Conservation (phyloP, 2,113 vertebrate genomes). For the Probosciger aterrimus region DNA sequence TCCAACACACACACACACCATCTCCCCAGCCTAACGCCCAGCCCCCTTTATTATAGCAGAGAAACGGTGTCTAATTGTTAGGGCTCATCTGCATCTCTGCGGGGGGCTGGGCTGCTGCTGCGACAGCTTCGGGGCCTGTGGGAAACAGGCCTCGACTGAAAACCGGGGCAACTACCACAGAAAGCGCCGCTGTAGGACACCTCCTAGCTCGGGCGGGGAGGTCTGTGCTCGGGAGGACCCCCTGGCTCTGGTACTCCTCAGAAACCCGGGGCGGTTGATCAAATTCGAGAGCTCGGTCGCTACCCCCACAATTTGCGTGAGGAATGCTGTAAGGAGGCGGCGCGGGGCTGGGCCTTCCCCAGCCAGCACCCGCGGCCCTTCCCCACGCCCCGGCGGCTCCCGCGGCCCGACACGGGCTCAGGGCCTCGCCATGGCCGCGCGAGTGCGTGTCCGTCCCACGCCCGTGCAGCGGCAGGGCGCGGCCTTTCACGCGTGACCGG, state of each 20-base stretch:
- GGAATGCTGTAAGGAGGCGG: no score
- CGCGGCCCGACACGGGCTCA: not conserved
- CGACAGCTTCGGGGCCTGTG: not conserved
- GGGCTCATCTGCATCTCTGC: not conserved
- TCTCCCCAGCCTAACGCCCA: fast-evolving
- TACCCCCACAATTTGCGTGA: not conserved
- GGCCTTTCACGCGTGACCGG: not conserved
- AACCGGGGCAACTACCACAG: not conserved
- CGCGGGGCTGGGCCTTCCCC: not conserved
- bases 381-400: not conserved
- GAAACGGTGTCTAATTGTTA: fast-evolving
- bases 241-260: not conserved
- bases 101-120: not conserved
- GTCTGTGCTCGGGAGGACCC: not conserved
- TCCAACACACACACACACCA: not conserved
- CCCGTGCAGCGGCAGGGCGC: not conserved
- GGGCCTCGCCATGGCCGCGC: not conserved
- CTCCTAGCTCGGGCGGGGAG: fast-evolving
- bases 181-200: not conserved
- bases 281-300: not conserved
- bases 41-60: not conserved
- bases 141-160: not conserved
- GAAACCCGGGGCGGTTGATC: not conserved
- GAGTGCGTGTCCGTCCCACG: not conserved
- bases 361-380: not conserved